Conservation (phyloP, 2,113 vertebrate species). For the Micromys minutus region DNA sequence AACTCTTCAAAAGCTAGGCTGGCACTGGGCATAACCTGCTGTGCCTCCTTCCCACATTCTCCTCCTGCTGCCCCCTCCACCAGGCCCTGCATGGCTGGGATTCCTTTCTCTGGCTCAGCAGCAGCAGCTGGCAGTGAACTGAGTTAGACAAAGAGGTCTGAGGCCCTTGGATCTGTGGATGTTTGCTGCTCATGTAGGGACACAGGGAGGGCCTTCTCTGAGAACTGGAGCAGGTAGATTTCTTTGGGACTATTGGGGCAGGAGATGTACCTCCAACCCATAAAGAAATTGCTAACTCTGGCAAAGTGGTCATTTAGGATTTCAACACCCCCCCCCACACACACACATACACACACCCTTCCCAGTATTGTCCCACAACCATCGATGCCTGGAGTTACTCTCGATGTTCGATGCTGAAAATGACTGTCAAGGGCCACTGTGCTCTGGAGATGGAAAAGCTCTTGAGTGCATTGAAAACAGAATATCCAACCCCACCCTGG, state of each 20-base stretch:
- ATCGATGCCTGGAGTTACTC: neutral
- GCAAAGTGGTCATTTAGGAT: neutral
- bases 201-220: neutral
- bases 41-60: conserved; percentile 79
- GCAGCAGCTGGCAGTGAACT: conserved; percentile 39
- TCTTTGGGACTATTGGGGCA: rapidly evolving
- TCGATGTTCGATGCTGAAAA: neutral
- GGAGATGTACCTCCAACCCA: neutral
- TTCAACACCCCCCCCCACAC: neutral
- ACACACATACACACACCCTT: no score
- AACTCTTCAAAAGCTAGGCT: conserved; percentile 81
- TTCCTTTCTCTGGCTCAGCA: conserved; percentile 77
- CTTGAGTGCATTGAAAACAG: neutral
- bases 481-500: neutral
- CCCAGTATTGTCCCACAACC: no score
- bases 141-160: conserved; percentile 51
- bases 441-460: neutral
- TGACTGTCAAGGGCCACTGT: neutral
- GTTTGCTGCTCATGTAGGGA: neutral
- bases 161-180: neutral
- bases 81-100: conserved; percentile 78
- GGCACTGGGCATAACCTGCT: conserved; percentile 45
- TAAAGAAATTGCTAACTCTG: neutral
- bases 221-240: neutral
- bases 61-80: neutral